These are phyloP conservation scores for Aurelia sp. DNA, from an alignment of 30 jellyfish, hydroid and myxozoan genomes.

Conservation along the genomic window DNA sequence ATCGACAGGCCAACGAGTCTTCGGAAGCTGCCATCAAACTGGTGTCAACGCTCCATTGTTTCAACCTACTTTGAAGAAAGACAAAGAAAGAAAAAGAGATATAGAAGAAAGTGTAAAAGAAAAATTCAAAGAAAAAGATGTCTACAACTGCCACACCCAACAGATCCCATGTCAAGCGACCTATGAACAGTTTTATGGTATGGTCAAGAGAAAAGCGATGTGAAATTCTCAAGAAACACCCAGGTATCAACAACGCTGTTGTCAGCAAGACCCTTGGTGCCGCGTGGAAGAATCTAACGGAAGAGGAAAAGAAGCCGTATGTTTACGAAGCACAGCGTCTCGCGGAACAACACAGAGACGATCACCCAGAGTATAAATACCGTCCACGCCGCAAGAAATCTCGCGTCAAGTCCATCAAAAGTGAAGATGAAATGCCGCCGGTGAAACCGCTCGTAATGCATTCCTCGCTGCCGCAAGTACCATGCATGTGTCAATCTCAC, in stretches of 20 bases:
- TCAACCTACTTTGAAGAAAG: too few relatives aligned
- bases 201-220: slow-evolving; percentile 86
- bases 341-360: slow-evolving; percentile 74
- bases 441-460: slow-evolving; percentile 16
- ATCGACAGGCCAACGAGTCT: too few relatives aligned
- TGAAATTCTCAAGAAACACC: slow-evolving; percentile 68
- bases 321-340: slow-evolving; percentile 73
- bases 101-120: too few relatives aligned
- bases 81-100: too few relatives aligned
- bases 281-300: slow-evolving; percentile 80
- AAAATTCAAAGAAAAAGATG: neutral
- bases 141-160: slow-evolving; percentile 15
- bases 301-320: slow-evolving; percentile 78
- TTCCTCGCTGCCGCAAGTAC: slow-evolving; percentile 7
- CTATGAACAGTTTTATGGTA: slow-evolving; percentile 85
- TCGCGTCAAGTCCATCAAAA: slow-evolving; percentile 42
- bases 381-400: slow-evolving; percentile 73
- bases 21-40: too few relatives aligned
- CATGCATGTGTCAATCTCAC: slow-evolving; percentile 68
- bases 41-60: too few relatives aligned
- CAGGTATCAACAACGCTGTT: slow-evolving; percentile 73
- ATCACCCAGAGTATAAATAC: slow-evolving; percentile 77
- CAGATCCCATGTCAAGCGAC: slow-evolving; percentile 72
- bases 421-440: slow-evolving; percentile 12
- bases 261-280: slow-evolving; percentile 84